Evolutionary conservation across 2,113 vertebrate species (phyloP).

Genomic region (Megaceryle maxima): DNA sequence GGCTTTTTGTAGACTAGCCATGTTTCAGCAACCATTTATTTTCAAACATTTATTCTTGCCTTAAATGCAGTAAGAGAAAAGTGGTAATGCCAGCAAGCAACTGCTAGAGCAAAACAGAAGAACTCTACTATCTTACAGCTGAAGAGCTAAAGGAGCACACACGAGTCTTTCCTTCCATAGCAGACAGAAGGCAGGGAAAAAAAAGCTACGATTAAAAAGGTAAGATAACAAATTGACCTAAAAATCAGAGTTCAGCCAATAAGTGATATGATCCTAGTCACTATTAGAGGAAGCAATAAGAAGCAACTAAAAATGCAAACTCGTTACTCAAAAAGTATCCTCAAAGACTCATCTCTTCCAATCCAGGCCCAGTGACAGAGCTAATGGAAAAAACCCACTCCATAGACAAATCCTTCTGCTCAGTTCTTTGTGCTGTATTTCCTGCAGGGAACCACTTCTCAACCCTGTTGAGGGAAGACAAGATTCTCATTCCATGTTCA

Average conservation of each 20-base stretch:
- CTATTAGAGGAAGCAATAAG: background rate
- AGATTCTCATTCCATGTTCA: background rate
- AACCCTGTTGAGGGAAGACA: background rate
- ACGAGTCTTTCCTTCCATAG: rapidly evolving
- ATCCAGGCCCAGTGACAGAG: background rate
- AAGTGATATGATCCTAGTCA: background rate
- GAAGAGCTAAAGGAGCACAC: background rate
- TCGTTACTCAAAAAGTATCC: background rate
- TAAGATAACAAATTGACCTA: background rate
- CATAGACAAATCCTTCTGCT: background rate
- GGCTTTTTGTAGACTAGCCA: background rate
- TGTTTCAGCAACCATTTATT: background rate
- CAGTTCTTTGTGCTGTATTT: background rate
- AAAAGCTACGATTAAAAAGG: background rate
- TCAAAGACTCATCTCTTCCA: background rate
- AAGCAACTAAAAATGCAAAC: background rate
- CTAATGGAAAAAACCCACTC: background rate
- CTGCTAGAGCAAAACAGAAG: background rate
- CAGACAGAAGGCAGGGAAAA: background rate
- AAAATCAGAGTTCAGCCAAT: background rate
- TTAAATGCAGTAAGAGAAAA: background rate
- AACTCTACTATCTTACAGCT: background rate
- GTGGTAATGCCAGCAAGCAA: background rate
- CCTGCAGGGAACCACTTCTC: background rate
- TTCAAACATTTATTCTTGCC: background rate